Percentiles rank a stretch among this genome's conserved stretches.
Evolutionary conservation across 2,113 vertebrate genomes (phyloP).

Genomic region (Passerina amoena): DNA sequence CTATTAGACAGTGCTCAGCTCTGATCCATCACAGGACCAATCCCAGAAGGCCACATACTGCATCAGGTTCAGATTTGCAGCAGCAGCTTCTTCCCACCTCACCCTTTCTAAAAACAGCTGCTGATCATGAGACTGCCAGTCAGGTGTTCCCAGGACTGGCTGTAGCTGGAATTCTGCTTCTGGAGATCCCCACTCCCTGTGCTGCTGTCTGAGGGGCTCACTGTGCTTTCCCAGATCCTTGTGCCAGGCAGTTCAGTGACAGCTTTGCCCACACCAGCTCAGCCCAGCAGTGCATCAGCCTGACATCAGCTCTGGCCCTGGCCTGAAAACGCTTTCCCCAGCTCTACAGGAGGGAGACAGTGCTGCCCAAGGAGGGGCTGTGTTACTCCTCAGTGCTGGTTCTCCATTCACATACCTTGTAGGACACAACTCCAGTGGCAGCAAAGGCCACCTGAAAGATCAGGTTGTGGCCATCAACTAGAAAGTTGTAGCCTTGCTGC

Average conservation of each 20-base stretch:
- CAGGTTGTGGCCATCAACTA: slow-evolving; percentile 24
- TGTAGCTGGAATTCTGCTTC: not conserved
- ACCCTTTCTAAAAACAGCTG: not conserved
- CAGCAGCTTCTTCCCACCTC: not conserved
- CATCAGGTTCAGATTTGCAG: not conserved
- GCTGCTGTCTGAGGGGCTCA: not conserved
- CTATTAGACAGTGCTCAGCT: not conserved
- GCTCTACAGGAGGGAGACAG: not conserved
- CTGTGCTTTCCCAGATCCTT: not conserved
- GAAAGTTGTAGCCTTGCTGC: slow-evolving; percentile 59
- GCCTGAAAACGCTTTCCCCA: not conserved
- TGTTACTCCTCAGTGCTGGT: too few relatives aligned
- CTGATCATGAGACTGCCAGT: not conserved
- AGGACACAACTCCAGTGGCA: slow-evolving; percentile 67
- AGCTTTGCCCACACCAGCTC: not conserved
- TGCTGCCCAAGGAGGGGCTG: not conserved
- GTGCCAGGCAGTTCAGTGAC: not conserved
- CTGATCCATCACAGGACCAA: rapidly evolving
- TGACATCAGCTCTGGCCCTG: not conserved
- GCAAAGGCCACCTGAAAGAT: slow-evolving; percentile 46
- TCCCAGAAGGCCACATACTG: rapidly evolving
- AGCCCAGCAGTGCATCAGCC: not conserved
- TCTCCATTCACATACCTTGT: slow-evolving; percentile 42
- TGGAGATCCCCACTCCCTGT: rapidly evolving
- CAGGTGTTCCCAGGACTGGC: not conserved